Percentiles rank a stretch among this genome's conserved stretches.
These are phyloP conservation scores for Halcyon smyrnensis DNA, from an alignment of 2,797 vertebrate genomes.

Conservation along the genomic window DNA sequence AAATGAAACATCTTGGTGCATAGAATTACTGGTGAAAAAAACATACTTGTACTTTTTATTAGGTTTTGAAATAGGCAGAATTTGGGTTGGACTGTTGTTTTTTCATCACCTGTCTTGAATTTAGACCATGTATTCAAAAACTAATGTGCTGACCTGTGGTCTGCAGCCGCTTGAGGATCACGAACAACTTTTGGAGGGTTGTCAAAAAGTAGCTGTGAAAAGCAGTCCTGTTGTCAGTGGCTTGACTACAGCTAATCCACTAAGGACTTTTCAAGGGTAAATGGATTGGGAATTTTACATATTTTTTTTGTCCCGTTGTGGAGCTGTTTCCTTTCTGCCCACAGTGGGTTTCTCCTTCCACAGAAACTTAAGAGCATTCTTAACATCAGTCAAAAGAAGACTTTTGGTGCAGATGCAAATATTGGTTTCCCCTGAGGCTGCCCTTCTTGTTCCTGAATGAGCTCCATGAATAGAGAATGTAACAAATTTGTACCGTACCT, in stretches of 20 bases:
- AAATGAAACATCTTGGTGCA: not conserved
- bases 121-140: not conserved
- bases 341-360: accelerated
- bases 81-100: not conserved
- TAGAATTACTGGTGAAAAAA: not conserved
- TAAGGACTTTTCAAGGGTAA: not conserved
- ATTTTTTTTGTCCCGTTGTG: not conserved
- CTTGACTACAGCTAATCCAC: not conserved
- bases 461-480: conserved; percentile 36
- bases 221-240: not conserved
- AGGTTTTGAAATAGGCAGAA: not conserved
- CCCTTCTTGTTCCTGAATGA: conserved; percentile 48
- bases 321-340: not conserved
- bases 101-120: not conserved
- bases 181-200: not conserved
- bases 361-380: not conserved
- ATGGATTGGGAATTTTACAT: not conserved
- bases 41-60: not conserved
- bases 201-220: not conserved
- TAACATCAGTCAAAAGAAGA: not conserved
- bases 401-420: conserved; percentile 26
- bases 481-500: conserved; percentile 59
- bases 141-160: not conserved
- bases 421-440: conserved; percentile 2
- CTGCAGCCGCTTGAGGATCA: not conserved